phyloP scores from a whole-genome alignment of 2,797 vertebrate genomes.

The Dallia pectoralis region DNA sequence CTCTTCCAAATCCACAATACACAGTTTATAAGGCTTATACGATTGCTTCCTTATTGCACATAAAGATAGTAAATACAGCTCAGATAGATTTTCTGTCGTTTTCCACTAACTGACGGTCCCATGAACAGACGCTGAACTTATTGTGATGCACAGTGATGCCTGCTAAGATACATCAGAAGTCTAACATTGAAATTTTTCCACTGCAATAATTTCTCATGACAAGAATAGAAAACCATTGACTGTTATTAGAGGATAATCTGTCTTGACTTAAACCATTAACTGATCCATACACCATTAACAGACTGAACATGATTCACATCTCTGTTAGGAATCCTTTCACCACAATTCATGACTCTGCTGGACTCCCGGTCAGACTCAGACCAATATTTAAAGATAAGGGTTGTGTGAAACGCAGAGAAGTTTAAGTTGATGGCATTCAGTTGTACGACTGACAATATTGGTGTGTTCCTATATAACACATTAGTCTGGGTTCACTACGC shows the following conservation, averaged over 20 bases:
- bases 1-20: too few species aligned
- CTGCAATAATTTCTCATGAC: slow-evolving; percentile 30
- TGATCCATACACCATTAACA: slow-evolving; percentile 22
- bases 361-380: slow-evolving; percentile 50
- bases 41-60: slow-evolving; percentile 24
- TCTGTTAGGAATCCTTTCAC: slow-evolving; percentile 14
- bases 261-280: slow-evolving; percentile 21
- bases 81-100: not conserved
- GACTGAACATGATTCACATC: slow-evolving; percentile 18
- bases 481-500: too few species aligned
- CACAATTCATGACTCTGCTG: slow-evolving; percentile 15
- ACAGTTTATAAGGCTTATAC: slow-evolving; percentile 6
- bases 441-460: too few species aligned
- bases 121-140: not conserved
- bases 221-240: slow-evolving; percentile 39
- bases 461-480: too few species aligned
- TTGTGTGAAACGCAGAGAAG: too few species aligned
- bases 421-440: too few species aligned
- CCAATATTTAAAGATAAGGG: too few species aligned
- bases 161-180: slow-evolving; percentile 55
- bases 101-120: not conserved
- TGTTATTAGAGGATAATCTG: slow-evolving; percentile 38
- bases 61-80: not conserved
- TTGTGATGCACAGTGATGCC: not conserved
- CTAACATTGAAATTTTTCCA: slow-evolving; percentile 22